Conservation (phyloP, 2,888 invertebrate genomes). For the Octonoba sinensis region DNA sequence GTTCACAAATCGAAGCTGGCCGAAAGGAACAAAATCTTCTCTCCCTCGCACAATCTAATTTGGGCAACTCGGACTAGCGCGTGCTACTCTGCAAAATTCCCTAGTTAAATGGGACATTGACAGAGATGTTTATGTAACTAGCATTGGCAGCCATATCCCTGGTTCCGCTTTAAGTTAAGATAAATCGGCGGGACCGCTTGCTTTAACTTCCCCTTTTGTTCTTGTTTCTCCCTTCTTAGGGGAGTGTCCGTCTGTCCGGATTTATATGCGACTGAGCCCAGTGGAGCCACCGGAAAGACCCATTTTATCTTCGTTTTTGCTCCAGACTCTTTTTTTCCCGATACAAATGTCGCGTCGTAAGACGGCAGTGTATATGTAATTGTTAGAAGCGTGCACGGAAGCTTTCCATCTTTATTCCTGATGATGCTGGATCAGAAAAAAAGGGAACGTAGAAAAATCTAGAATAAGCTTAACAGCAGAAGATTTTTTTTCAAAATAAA, state of each 20-base stretch:
- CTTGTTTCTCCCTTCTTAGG: slow-evolving; percentile 13
- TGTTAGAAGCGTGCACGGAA: slow-evolving; percentile 41
- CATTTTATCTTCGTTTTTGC: slow-evolving; percentile 49
- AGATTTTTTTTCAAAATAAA: too few relatives aligned
- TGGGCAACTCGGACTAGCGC: slow-evolving; percentile 28
- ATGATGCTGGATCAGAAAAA: background rate
- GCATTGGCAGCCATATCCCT: slow-evolving; percentile 60
- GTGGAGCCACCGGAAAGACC: slow-evolving; percentile 44
- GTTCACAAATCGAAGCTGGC: slow-evolving; percentile 62
- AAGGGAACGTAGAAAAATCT: slow-evolving; percentile 6
- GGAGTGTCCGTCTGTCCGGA: slow-evolving; percentile 17
- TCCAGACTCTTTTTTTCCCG: background rate
- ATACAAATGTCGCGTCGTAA: slow-evolving; percentile 19
- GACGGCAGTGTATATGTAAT: slow-evolving; percentile 53
- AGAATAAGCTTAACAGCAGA: background rate
- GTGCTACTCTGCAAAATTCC: slow-evolving; percentile 60
- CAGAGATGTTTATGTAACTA: slow-evolving; percentile 62
- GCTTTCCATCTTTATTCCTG: slow-evolving; percentile 48
- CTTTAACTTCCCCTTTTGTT: slow-evolving; percentile 22
- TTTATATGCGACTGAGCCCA: background rate
- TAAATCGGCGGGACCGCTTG: slow-evolving; percentile 45
- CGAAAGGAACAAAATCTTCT: slow-evolving; percentile 51
- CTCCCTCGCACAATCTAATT: slow-evolving; percentile 56
- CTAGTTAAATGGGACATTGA: slow-evolving; percentile 63
- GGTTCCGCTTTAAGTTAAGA: slow-evolving; percentile 55